Conservation (phyloP, 2,113 vertebrate genomes). For the Oenanthe oenanthe region DNA sequence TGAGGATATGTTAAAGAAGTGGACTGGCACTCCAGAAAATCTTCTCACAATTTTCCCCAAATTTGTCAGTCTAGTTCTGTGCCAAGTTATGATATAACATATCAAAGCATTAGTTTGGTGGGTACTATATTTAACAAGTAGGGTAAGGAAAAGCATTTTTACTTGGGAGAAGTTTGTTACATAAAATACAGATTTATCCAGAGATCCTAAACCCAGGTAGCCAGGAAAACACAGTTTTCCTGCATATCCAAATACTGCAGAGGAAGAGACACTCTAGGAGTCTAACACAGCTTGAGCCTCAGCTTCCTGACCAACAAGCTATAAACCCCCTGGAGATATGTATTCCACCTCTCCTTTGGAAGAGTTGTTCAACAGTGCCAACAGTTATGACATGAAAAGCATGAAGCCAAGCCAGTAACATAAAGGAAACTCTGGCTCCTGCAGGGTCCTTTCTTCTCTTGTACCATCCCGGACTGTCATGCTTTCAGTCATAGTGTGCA, state of each 20-base stretch:
- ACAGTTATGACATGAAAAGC: neutral
- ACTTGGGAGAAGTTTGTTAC: neutral
- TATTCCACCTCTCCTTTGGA: neutral
- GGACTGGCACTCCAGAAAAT: constrained; percentile 55
- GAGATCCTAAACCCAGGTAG: neutral
- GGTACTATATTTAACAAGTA: constrained; percentile 24
- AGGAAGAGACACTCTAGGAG: neutral
- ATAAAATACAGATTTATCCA: constrained; percentile 2
- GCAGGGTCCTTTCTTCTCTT: neutral
- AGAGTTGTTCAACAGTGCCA: neutral
- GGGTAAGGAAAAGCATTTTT: constrained; percentile 21
- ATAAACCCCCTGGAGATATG: neutral
- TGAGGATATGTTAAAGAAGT: constrained; percentile 38
- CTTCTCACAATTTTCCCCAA: constrained; percentile 44
- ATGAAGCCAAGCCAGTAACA: neutral
- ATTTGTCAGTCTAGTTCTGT: constrained; percentile 28
- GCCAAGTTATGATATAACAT: constrained; percentile 37
- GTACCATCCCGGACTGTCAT: neutral
- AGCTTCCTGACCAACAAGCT: neutral
- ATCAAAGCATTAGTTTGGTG: constrained; percentile 10
- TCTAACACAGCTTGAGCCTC: neutral
- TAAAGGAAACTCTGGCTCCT: neutral
- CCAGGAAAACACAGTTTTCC: neutral
- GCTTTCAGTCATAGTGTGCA: neutral
- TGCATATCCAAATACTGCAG: neutral